Conservation (phyloP, 2,113 vertebrate genomes). For the Strix aluco region DNA sequence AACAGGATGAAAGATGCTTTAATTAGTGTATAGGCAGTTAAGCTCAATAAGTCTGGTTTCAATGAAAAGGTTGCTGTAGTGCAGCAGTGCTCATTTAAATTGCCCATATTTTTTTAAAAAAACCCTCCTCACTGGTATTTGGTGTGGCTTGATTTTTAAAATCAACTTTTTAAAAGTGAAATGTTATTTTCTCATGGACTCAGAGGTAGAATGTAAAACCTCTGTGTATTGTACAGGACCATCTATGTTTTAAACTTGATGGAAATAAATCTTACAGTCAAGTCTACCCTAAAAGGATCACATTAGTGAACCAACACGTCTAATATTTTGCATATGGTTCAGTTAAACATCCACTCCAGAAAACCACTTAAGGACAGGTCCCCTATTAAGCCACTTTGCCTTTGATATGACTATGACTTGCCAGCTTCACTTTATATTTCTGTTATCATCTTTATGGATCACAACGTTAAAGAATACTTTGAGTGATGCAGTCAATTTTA, state of each 20-base stretch:
- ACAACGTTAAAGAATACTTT: background rate
- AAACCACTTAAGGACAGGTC: background rate
- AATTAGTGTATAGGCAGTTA: constrained; percentile 40
- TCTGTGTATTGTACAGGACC: background rate
- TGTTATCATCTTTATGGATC: background rate
- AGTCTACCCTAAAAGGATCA: background rate
- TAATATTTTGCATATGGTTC: background rate
- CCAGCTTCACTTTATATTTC: background rate
- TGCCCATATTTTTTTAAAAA: background rate
- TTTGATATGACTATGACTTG: background rate
- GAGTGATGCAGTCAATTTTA: background rate
- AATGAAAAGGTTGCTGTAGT: background rate
- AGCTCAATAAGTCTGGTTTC: constrained; percentile 27
- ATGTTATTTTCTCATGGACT: background rate
- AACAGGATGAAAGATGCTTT: constrained; percentile 45
- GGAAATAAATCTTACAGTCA: background rate
- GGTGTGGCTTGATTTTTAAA: background rate
- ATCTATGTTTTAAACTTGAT: background rate
- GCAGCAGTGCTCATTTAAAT: background rate
- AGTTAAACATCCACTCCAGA: background rate
- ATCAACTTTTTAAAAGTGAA: background rate
- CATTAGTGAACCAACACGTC: background rate
- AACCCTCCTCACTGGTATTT: background rate
- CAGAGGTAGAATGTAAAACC: background rate
- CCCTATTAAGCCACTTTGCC: background rate